Evolutionary conservation across 2,888 invertebrate genomes (phyloP).

Genomic region (Blomia tropicalis): DNA sequence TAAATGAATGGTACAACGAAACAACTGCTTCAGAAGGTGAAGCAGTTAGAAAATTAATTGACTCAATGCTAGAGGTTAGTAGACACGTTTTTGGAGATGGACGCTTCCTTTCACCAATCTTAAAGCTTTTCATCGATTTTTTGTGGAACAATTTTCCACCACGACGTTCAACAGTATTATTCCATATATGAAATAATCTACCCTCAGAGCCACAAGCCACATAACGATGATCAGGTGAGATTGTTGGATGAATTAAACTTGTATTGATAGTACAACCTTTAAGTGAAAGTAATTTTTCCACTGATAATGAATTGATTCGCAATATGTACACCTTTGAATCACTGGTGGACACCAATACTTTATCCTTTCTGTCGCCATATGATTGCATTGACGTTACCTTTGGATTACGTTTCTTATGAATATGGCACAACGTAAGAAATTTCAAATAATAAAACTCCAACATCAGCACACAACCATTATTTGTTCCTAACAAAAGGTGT

Average conservation of each 20-base stretch:
- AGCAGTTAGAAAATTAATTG: no score
- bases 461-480: not conserved
- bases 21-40: no score
- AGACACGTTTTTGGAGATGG: no score
- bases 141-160: no score
- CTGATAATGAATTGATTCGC: not conserved
- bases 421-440: not conserved
- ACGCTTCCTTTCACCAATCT: no score
- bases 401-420: not conserved
- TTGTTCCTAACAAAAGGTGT: not conserved
- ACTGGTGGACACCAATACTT: not conserved
- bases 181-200: no score
- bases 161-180: no score
- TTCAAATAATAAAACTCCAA: not conserved
- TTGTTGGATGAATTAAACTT: not conserved
- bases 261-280: not conserved
- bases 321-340: not conserved
- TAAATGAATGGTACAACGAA: no score
- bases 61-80: no score
- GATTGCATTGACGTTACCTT: not conserved
- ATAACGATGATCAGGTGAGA: not conserved
- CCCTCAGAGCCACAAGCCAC: constrained; percentile 5
- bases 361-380: not conserved
- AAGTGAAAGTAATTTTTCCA: not conserved
- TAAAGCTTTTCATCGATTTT: no score